Conservation (phyloP, 37 sponge, comb jelly and placozoan genomes). For the Tethya wilhelma region DNA sequence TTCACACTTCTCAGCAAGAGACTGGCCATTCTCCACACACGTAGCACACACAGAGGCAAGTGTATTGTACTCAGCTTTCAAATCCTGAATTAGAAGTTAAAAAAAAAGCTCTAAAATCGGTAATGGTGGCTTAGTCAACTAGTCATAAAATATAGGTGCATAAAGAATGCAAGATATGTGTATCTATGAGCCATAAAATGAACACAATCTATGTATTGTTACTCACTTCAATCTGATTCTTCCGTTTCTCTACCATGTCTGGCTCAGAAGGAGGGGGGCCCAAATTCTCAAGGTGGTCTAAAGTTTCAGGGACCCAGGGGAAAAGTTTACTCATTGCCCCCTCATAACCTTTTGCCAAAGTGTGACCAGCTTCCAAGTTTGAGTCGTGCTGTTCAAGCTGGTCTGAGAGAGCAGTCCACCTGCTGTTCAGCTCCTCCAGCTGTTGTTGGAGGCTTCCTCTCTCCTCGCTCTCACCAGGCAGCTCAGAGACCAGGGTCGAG, state of each 20-base stretch:
- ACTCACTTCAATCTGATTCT: slow-evolving; percentile 50
- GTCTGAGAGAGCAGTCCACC: slow-evolving; percentile 40
- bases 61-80: slow-evolving; percentile 52
- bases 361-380: slow-evolving; percentile 22
- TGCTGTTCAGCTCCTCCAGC: slow-evolving; percentile 22
- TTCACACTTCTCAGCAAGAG: slow-evolving; percentile 31
- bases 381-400: slow-evolving; percentile 18
- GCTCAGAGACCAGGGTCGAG: slow-evolving; percentile 18
- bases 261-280: slow-evolving; percentile 55
- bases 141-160: too few relatives aligned
- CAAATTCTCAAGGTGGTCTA: slow-evolving; percentile 25
- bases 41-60: slow-evolving; percentile 39
- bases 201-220: too few relatives aligned
- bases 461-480: slow-evolving; percentile 31
- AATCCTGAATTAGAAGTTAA: slow-evolving; percentile 8
- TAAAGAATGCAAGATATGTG: not conserved
- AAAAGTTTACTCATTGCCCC: slow-evolving; percentile 21
- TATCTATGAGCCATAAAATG: not conserved
- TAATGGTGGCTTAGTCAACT: too few relatives aligned
- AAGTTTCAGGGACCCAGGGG: slow-evolving; percentile 47
- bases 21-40: slow-evolving; percentile 44
- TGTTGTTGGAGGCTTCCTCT: slow-evolving; percentile 21
- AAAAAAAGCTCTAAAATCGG: too few relatives aligned
- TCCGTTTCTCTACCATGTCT: slow-evolving; percentile 48
- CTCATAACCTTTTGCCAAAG: slow-evolving; percentile 52